Base-by-base conservation (phyloP, 2,888 invertebrate genomes). In the Agriopis aurantiaria region DNA sequence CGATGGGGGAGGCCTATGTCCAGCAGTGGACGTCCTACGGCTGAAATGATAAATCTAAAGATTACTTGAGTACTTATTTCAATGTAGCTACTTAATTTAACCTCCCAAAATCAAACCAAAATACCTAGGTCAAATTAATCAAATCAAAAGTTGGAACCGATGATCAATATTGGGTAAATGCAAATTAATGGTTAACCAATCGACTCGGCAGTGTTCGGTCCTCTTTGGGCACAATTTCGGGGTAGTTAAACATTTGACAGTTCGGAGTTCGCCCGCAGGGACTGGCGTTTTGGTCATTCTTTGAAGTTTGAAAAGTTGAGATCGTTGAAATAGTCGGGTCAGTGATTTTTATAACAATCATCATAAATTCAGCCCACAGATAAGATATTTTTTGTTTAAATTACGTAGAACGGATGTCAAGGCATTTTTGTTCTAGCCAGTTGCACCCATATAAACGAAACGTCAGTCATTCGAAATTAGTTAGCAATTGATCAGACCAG, bases 141-240 rank as follows among this genome's bases (percentile, higher is more conserved):
- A 64, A 69, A 60, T 60, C 46, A 64, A n/a, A 69, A 65, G 65
- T 65, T 56, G 14, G 46, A 68, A 65, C 68, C 51, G 49, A 49
- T 49, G 62, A 55, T 55, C 59, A 64, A 69, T 68, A 56, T 68
- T 68, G 43, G 55, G 48, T 43, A 49, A 55, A 64, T 69, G 64
- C 48, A 55, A 65, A 64, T 60, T 41, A 23, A 51, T 40, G 64
- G 55, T 41, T 55, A 59, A 69, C 60, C 64, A 49, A 64, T 68
- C 46, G 51, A 63, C 43, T 64, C 9, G 59, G 23, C 63, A 49
- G 48, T 53, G 48, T 63, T 58, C 4, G 46, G 12, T 4, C 10
- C 53, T 9, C n/a, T n/a, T 17, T 5, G 48, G 45, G 40, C n/a
- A 62, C 68, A 58, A 57, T 64, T 56, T 60, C 10, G 17, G 46